phyloP scores from a whole-genome alignment of 2,888 invertebrate genomes.

The Helicoverpa assulta region DNA sequence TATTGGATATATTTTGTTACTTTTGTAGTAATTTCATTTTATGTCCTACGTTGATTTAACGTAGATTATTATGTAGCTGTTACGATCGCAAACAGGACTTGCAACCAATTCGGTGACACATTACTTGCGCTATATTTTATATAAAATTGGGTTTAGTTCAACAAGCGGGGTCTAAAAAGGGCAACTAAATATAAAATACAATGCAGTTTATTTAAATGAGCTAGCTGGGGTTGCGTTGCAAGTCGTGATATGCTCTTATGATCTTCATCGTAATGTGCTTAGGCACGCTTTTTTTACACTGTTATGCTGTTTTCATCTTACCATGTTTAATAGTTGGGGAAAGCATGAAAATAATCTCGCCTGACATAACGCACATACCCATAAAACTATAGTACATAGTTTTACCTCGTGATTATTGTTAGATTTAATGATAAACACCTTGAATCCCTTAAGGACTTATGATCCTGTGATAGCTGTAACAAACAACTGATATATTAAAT shows the following conservation, averaged over 20 bases:
- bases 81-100: slow-evolving; percentile 23
- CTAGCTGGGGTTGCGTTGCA: slow-evolving; percentile 16
- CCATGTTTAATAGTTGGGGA: slow-evolving; percentile 5
- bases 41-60: slow-evolving; percentile 32
- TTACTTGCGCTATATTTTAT: slow-evolving; percentile 27
- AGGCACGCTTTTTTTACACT: background rate
- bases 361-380: slow-evolving; percentile 43
- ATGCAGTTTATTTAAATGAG: slow-evolving; percentile 9
- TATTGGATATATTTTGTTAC: slow-evolving; percentile 35
- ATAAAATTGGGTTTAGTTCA: background rate
- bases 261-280: background rate
- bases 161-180: background rate
- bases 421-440: slow-evolving; percentile 48
- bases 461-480: slow-evolving; percentile 59
- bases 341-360: slow-evolving; percentile 20
- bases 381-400: slow-evolving; percentile 51
- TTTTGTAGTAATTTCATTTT: slow-evolving; percentile 32
- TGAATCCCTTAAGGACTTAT: slow-evolving; percentile 45
- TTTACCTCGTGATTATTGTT: slow-evolving; percentile 57
- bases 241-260: slow-evolving; percentile 13
- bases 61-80: background rate
- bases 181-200: slow-evolving; percentile 4
- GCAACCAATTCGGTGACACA: slow-evolving; percentile 7
- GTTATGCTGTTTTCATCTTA: slow-evolving; percentile 8
- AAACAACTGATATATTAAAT: slow-evolving; percentile 49